Base-by-base conservation (phyloP, 2,113 vertebrate genomes). In the Rhipidura dahli region DNA sequence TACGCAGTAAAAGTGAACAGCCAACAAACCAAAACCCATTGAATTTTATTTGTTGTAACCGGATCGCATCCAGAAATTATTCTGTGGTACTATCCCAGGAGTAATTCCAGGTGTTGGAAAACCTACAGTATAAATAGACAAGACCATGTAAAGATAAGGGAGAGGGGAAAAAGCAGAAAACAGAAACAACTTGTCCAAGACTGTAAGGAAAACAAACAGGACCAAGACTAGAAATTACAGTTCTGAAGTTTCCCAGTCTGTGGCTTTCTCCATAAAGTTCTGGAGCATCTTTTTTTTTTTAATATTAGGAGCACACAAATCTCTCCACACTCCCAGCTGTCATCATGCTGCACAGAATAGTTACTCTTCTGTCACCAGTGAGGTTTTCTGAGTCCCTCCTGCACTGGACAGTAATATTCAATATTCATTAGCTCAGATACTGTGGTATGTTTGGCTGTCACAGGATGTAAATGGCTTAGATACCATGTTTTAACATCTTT, bases 21-120 rank as follows among this genome's bases (percentile, higher is more conserved):
- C 72, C 83, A 90, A n/a, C 4, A 21, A 94, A 89, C 60, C 51
- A 70, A 92, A 96, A 56, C 47, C 47, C 83, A 37, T 11, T 94
- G 21, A 47, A 64, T 87, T 93, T 89, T 95, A 78, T 73, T 90
- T 84, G 17, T 65, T 92, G n/a, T 64, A 92, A 70, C 60, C n/a
- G 1, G 47, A 89, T 75, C 0, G 0, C 63, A 70, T 91, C 80
- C 91, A 81, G 72, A 81, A 90, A 75, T 78, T 18, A 63, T 59
- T 83, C 65, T 91, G 56, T 90, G 80, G 64, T 95, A 47, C 71
- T 85, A 59, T 39, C 63, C 76, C 72, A 95, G 72, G 78, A 95
- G 73, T 87, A 90, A 71, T 89, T 87, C 72, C 80, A 87, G 83
- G 89, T 89, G 64, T 27, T 93, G 89, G 80, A 73, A 81, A 89